Evolutionary conservation across 1,140 invertebrate genomes (phyloP).

Genomic region (Anoplophora glabripennis): DNA sequence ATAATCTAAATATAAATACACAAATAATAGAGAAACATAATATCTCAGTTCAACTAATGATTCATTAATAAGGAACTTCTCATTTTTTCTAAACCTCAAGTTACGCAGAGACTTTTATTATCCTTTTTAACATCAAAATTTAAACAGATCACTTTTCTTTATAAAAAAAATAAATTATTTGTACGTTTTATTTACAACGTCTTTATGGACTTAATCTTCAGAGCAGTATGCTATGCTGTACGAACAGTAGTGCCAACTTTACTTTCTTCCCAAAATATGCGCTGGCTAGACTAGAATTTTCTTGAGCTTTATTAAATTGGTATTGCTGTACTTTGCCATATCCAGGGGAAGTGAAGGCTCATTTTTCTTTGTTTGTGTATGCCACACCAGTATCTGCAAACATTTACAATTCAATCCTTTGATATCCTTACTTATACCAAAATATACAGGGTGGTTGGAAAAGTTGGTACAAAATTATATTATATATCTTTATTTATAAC

Average conservation of each 20-base stretch:
- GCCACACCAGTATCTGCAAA: constrained; percentile 78
- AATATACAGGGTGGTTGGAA: too few relatives aligned
- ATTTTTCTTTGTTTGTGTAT: constrained; percentile 82
- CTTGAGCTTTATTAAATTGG: constrained; percentile 62
- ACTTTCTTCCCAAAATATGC: constrained; percentile 4
- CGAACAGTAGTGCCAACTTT: constrained; percentile 1
- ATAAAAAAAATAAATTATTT: constrained; percentile 10
- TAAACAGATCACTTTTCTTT: constrained; percentile 5
- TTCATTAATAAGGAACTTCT: background rate
- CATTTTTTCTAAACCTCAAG: background rate
- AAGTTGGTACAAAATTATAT: too few relatives aligned
- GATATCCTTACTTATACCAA: too few relatives aligned
- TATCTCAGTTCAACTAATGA: background rate
- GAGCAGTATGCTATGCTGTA: background rate
- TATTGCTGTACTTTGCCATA: constrained; percentile 58
- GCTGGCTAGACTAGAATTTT: constrained; percentile 47
- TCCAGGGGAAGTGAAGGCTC: constrained; percentile 59
- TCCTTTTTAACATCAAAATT: background rate
- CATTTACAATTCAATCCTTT: too few relatives aligned
- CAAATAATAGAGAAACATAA: background rate
- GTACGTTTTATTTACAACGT: background rate
- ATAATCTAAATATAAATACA: constrained; percentile 5
- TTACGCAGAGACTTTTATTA: background rate
- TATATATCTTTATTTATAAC: background rate
- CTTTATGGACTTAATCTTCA: background rate